These are phyloP conservation scores for Daptonema setosum DNA, from an alignment of 2,888 invertebrate species.

Conservation along the genomic window DNA sequence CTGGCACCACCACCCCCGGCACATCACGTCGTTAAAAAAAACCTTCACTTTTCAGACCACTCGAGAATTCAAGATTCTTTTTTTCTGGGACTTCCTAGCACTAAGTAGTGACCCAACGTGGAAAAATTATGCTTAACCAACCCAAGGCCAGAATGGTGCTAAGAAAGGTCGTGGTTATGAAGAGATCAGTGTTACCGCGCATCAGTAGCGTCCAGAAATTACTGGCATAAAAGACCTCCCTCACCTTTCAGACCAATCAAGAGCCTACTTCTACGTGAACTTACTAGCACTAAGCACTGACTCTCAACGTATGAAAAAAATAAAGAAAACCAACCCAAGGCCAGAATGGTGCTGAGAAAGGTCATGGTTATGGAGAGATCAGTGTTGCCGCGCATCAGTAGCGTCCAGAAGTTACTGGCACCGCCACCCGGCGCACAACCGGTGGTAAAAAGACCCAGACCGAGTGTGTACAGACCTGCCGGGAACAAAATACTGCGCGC, in stretches of 20 bases:
- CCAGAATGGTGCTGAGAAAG: constrained; percentile 59
- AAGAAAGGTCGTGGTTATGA: constrained; percentile 78
- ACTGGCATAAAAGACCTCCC: too few relatives aligned
- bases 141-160: constrained; percentile 68
- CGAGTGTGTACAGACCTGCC: constrained; percentile 18
- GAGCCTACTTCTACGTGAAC: too few relatives aligned
- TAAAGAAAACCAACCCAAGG: constrained; percentile 44
- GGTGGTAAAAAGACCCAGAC: constrained; percentile 31
- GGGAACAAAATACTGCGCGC: constrained; percentile 18
- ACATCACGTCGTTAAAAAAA: constrained; percentile 32
- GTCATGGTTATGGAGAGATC: constrained; percentile 88
- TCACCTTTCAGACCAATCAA: too few relatives aligned
- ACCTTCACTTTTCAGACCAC: too few relatives aligned
- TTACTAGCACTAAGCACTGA: too few relatives aligned
- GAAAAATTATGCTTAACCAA: too few relatives aligned
- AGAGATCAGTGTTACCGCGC: constrained; percentile 72
- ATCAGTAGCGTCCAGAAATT: constrained; percentile 84
- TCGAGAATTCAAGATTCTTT: too few relatives aligned
- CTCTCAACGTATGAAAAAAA: too few relatives aligned
- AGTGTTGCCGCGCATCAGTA: constrained; percentile 69
- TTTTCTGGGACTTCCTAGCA: too few relatives aligned
- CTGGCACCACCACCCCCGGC: constrained; percentile 57
- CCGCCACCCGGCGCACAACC: constrained; percentile 44
- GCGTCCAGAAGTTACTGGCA: constrained; percentile 85
- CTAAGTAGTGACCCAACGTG: too few relatives aligned